Percentiles rank a stretch among this genome's conserved stretches.
Evolutionary conservation across 2,797 vertebrate genomes (phyloP).

Genomic region (Otus scops): DNA sequence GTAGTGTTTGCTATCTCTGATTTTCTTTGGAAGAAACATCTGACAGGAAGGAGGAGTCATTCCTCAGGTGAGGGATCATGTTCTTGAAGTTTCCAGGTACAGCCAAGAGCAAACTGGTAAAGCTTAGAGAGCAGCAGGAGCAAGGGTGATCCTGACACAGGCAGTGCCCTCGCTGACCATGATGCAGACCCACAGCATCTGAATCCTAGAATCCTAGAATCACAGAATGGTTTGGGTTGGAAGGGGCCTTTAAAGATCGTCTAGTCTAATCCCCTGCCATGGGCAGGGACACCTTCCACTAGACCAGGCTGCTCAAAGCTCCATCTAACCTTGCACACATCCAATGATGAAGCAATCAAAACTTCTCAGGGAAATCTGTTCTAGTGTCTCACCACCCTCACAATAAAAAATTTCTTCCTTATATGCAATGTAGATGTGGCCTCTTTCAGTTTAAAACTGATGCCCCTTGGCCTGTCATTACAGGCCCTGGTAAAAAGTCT

Average conservation of each 20-base stretch:
- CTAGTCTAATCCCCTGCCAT: neutral
- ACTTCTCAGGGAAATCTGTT: neutral
- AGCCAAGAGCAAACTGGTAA: neutral
- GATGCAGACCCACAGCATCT: neutral
- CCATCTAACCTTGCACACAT: neutral
- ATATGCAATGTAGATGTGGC: neutral
- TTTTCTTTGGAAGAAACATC: neutral
- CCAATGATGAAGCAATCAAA: too few relatives aligned
- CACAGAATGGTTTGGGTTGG: neutral
- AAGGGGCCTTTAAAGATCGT: neutral
- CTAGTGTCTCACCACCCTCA: neutral
- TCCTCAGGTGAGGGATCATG: neutral
- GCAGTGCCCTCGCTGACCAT: neutral
- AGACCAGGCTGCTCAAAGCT: neutral
- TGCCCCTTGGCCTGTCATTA: neutral
- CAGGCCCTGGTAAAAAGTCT: neutral
- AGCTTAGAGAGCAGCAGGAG: neutral
- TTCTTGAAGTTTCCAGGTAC: neutral
- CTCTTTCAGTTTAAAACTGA: neutral
- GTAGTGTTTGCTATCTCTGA: neutral
- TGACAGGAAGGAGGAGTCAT: neutral
- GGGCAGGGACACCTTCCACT: neutral
- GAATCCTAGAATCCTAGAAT: neutral
- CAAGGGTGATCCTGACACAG: neutral
- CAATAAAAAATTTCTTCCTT: neutral